Conservation (phyloP, 2,888 invertebrate genomes). For the Nomada ruficornis region DNA sequence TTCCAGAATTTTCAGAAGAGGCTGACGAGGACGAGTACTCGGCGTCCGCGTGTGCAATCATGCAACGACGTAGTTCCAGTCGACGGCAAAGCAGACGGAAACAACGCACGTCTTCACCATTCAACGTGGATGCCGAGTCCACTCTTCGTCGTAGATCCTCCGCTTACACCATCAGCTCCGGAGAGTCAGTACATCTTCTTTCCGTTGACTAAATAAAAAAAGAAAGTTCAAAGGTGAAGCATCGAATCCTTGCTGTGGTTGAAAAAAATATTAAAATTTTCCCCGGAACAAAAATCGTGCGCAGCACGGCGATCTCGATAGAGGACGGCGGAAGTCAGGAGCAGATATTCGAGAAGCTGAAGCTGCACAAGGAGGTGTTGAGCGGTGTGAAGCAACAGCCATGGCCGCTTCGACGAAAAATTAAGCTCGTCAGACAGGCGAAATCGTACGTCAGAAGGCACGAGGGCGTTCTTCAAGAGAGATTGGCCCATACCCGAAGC, state of each 20-base stretch:
- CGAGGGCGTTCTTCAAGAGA: conserved; percentile 95
- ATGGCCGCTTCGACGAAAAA: conserved; percentile 92
- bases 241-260: neutral
- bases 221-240: neutral
- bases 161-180: conserved; percentile 94
- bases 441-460: conserved; percentile 95
- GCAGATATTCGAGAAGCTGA: conserved; percentile 95
- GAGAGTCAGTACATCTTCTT: conserved; percentile 88
- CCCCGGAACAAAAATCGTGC: neutral
- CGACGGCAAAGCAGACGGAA: conserved; percentile 88
- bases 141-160: conserved; percentile 87
- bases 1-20: conserved; percentile 66
- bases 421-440: conserved; percentile 92
- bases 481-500: conserved; percentile 94
- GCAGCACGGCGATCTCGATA: conserved; percentile 91
- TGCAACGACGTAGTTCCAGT: conserved; percentile 91
- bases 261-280: neutral
- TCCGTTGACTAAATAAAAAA: neutral
- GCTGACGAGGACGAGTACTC: conserved; percentile 93
- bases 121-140: conserved; percentile 84
- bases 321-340: conserved; percentile 91
- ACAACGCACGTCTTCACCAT: conserved; percentile 86
- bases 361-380: conserved; percentile 95
- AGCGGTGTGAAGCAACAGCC: conserved; percentile 94
- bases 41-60: conserved; percentile 93